Evolutionary conservation across 1,140 invertebrate genomes (phyloP).

Genomic region (Drosophila subpulchrella): DNA sequence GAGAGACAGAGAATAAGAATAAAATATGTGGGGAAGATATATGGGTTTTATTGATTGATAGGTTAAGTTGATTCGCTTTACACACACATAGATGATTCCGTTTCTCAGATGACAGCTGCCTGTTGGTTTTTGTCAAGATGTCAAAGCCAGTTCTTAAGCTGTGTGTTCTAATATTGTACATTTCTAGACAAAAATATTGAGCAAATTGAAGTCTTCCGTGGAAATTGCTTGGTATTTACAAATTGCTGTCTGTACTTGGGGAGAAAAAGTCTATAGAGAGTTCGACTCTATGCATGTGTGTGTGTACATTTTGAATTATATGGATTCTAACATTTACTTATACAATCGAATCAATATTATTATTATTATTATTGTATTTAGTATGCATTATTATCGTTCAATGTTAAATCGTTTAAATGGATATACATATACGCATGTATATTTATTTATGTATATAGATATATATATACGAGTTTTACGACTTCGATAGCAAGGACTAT

Average conservation of each 20-base stretch:
- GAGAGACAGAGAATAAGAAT: constrained; percentile 52
- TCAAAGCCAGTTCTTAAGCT: constrained; percentile 8
- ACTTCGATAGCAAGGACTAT: constrained; percentile 78
- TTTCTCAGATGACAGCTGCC: constrained; percentile 26
- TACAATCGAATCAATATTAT: constrained; percentile 49
- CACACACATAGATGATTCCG: constrained; percentile 51
- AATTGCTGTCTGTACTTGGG: constrained; percentile 54
- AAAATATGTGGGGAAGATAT: constrained; percentile 53
- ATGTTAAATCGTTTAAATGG: constrained; percentile 67
- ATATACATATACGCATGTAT: constrained; percentile 52
- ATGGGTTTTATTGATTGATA: constrained; percentile 46
- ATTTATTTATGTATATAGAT: constrained; percentile 49
- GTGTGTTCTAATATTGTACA: constrained; percentile 36
- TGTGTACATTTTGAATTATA: constrained; percentile 65
- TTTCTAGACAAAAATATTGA: constrained; percentile 50
- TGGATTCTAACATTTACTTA: constrained; percentile 70
- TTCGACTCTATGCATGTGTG: constrained; percentile 42
- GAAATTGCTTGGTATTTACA: constrained; percentile 48
- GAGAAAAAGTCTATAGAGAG: constrained; percentile 33
- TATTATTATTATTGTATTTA: constrained; percentile 54
- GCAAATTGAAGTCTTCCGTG: constrained; percentile 51
- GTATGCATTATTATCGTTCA: constrained; percentile 69
- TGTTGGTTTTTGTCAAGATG: constrained; percentile 12
- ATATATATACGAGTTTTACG: constrained; percentile 73
- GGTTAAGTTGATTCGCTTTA: constrained; percentile 45